Evolutionary conservation across 2,888 invertebrate species (phyloP).

Genomic region (Cordilura impudica): DNA sequence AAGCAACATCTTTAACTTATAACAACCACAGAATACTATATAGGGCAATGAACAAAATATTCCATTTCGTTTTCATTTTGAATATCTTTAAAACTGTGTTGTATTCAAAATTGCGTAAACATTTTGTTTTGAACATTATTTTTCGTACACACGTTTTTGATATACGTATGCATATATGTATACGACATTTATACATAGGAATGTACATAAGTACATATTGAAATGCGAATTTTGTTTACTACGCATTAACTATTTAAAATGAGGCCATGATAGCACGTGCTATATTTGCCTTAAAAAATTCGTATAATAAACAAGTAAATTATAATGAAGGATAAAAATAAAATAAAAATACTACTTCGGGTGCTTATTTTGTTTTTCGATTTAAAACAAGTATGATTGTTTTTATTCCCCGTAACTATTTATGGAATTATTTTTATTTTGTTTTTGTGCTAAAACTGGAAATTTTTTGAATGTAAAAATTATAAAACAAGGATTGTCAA

Average conservation of each 20-base stretch:
- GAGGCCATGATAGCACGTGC: constrained; percentile 5
- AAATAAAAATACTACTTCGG: neutral
- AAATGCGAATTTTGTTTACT: constrained; percentile 6
- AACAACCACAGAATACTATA: neutral
- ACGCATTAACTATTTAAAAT: constrained; percentile 9
- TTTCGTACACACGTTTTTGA: neutral
- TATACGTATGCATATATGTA: neutral
- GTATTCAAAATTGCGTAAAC: neutral
- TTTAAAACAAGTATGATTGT: no score
- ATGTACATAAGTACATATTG: neutral
- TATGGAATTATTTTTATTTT: no score
- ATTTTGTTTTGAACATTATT: neutral
- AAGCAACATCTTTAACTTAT: neutral
- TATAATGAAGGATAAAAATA: neutral
- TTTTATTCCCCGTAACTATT: no score
- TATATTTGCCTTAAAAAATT: neutral
- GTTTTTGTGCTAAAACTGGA: no score
- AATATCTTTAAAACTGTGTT: neutral
- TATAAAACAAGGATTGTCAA: no score
- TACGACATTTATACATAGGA: neutral
- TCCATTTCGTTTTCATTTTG: neutral
- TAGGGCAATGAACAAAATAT: neutral
- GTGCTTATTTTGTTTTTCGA: no score
- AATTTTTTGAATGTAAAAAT: no score
- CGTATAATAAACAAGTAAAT: neutral